phyloP scores from a whole-genome alignment of 2,888 invertebrate genomes.

The Eumacrocentrus americanus region DNA sequence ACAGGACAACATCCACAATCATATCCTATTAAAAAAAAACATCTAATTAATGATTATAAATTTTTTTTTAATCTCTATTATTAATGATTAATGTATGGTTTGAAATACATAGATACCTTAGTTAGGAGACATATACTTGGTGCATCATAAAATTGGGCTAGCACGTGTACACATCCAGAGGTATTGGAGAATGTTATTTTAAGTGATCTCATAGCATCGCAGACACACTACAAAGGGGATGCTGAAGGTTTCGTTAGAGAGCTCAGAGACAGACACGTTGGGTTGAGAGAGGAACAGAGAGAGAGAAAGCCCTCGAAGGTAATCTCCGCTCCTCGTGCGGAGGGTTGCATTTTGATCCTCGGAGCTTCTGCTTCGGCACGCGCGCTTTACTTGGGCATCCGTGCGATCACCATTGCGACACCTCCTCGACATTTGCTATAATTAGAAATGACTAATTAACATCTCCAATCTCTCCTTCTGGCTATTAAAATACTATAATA shows the following conservation, averaged over 20 bases:
- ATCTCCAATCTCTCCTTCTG: neutral
- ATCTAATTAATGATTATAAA: neutral
- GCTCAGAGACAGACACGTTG: neutral
- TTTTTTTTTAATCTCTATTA: neutral
- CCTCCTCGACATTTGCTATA: neutral
- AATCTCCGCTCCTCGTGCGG: constrained; percentile 51
- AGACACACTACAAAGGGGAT: constrained; percentile 22
- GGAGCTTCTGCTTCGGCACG: constrained; percentile 56
- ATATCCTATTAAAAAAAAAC: neutral
- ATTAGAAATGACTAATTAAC: constrained; percentile 1
- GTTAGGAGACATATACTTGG: neutral
- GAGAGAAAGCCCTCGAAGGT: constrained; percentile 51
- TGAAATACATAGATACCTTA: constrained; percentile 3
- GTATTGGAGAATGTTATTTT: constrained; percentile 52
- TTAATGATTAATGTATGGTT: constrained; percentile 2
- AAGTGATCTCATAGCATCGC: constrained; percentile 45
- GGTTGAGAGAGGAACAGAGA: neutral
- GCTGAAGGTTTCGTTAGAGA: constrained; percentile 7
- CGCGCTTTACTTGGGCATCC: constrained; percentile 43
- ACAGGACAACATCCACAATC: neutral
- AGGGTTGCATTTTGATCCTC: constrained; percentile 56
- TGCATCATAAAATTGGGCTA: constrained; percentile 28
- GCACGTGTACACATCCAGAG: constrained; percentile 1
- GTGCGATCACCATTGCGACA: constrained; percentile 25
- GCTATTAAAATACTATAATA: too few relatives aligned